A percentile compares a stretch with the other conserved stretches of the same genome.
phyloP scores from a whole-genome alignment of 53 echinoderm and acorn worm genomes.

The Actinopyga echinites region DNA sequence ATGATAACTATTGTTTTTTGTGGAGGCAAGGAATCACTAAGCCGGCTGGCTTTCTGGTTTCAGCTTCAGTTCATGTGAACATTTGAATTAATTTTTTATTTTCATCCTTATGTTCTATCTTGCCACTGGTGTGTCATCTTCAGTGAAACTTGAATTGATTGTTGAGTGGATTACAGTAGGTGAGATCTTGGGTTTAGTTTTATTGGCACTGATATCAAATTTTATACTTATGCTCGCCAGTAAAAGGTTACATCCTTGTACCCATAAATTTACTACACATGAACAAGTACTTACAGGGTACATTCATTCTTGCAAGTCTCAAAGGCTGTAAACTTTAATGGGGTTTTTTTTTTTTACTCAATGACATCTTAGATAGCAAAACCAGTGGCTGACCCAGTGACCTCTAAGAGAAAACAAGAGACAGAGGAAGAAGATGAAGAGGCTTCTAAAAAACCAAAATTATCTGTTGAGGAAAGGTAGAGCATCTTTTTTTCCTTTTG shows the following conservation, averaged over 20 bases:
- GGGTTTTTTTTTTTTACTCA: not conserved
- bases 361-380: conserved; percentile 60
- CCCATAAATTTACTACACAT: not conserved
- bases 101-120: too few relatives aligned
- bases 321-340: not conserved
- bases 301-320: not conserved
- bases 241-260: not conserved
- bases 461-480: conserved; percentile 77
- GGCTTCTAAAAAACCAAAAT: conserved; percentile 42
- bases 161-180: too few relatives aligned
- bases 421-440: conserved; percentile 27
- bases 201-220: too few relatives aligned
- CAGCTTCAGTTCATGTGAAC: too few relatives aligned
- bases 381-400: conserved; percentile 65
- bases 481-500: not conserved
- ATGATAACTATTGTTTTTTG: too few relatives aligned
- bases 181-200: too few relatives aligned
- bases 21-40: too few relatives aligned
- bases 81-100: too few relatives aligned
- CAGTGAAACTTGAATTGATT: too few relatives aligned
- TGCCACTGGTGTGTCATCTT: too few relatives aligned
- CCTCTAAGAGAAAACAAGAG: conserved; percentile 46
- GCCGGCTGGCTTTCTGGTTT: too few relatives aligned
- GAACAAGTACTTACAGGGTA: not conserved
- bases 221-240: too few relatives aligned